Evolutionary conservation across 1,140 invertebrate species (phyloP), one percentile per base, ranked within the genome.

Genomic region (Zophobas atratus): DNA sequence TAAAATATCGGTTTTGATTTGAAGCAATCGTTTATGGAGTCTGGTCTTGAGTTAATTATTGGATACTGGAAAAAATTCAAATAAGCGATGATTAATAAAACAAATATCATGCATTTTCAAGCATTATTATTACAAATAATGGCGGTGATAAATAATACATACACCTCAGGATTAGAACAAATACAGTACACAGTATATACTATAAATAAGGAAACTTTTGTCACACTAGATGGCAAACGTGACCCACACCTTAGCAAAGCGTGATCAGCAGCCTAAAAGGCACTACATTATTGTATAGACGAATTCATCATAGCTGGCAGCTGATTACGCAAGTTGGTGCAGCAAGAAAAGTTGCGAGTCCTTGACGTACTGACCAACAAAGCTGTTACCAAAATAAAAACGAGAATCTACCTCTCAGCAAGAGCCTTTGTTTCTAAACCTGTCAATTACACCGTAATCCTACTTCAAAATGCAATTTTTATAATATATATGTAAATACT

Each of bases 81-180:
- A 90, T 89, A 90, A 90, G 86, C 85, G 90, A 91, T 89, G 91
- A 93, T 94, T 93, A 93, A 93, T 92, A 92, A 93, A 93, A 94
- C 92, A 93, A 93, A 93, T 92, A 93, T 93, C 92, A 94, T 94
- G 92, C 92, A 94, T 92, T 92, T 90, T 92, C 92, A 91, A 93
- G 92, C 92, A 93, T 94, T 93, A 93, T 93, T 93, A 94, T 94
- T 93, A 93, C 91, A 91, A 91, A 91, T 90, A 91, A 92, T 92
- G 92, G 92, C 91, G 89, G 89, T 85, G 84, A 85, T 84, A 81
- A 83, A 82, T 83, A 81, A 81, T 83, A 82, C 85, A 86, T 86
- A 86, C 84, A 86, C 84, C 85, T 86, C 83, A 82, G 84, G 83
- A 85, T 89, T 87, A 88, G 87, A 88, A 87, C 89, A 87, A 88